These are phyloP conservation scores for Calvadosia cruxmelitensis DNA, from an alignment of 30 jellyfish, hydroid and myxozoan species.

Conservation along the genomic window DNA sequence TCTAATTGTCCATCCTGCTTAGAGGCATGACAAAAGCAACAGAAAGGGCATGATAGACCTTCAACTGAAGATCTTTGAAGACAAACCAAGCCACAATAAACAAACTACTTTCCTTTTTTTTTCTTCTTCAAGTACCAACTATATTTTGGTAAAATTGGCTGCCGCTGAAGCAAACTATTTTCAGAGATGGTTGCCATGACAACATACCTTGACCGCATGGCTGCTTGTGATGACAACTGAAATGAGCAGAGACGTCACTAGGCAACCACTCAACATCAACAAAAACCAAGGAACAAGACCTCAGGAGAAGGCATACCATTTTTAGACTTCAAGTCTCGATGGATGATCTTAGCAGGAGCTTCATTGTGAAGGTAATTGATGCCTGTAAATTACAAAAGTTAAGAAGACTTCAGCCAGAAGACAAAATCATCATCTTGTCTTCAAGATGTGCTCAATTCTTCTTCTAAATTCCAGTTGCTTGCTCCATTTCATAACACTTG, in stretches of 20 bases:
- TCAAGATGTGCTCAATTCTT: too few species aligned
- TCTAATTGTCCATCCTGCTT: not conserved
- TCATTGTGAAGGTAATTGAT: slow-evolving; percentile 69
- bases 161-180: too few species aligned
- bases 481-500: too few species aligned
- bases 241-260: not conserved
- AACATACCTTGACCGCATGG: slow-evolving; percentile 57
- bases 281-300: not conserved
- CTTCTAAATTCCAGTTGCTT: too few species aligned
- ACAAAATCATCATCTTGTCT: not conserved
- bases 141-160: too few species aligned
- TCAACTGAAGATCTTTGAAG: too few species aligned
- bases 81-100: too few species aligned
- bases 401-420: not conserved
- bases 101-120: too few species aligned
- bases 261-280: not conserved
- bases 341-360: slow-evolving; percentile 76
- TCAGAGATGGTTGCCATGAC: too few species aligned
- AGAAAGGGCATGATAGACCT: too few species aligned
- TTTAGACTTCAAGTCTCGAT: slow-evolving; percentile 73
- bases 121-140: too few species aligned
- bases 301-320: slow-evolving; percentile 24
- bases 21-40: not conserved
- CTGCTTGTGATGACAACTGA: slow-evolving; percentile 60
- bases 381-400: slow-evolving; percentile 23